Conservation (phyloP, 2,797 vertebrate species). For the Mustela erminea region DNA sequence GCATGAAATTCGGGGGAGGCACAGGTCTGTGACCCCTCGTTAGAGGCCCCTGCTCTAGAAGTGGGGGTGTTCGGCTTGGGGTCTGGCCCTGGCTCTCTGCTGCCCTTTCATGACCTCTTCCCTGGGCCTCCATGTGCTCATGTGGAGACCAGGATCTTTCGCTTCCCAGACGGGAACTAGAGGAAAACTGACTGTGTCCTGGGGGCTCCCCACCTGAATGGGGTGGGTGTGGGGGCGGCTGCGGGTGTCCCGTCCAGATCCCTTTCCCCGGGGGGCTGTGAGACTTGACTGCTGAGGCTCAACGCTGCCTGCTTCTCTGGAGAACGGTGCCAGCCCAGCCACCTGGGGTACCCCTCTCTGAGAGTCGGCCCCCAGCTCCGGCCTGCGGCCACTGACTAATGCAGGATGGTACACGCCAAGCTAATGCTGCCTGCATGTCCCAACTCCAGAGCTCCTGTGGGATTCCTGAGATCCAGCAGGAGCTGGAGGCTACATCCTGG, state of each 20-base stretch:
- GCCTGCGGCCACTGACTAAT: background rate
- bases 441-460: background rate
- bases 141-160: background rate
- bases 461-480: background rate
- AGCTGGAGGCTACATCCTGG: background rate
- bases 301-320: background rate
- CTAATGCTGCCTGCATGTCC: accelerated
- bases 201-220: background rate
- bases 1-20: background rate
- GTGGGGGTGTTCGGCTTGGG: background rate
- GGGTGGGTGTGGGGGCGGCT: background rate
- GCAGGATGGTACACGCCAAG: background rate
- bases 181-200: background rate
- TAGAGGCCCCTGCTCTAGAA: background rate
- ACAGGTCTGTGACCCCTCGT: background rate
- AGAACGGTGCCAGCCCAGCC: background rate
- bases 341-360: background rate
- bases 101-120: background rate
- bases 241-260: background rate
- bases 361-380: accelerated
- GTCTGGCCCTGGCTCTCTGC: background rate
- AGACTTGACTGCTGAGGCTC: background rate
- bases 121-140: background rate
- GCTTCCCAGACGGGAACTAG: background rate
- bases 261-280: background rate